Base-by-base conservation (phyloP, 2,888 invertebrate species). In the Lasioglossum calceatum region DNA sequence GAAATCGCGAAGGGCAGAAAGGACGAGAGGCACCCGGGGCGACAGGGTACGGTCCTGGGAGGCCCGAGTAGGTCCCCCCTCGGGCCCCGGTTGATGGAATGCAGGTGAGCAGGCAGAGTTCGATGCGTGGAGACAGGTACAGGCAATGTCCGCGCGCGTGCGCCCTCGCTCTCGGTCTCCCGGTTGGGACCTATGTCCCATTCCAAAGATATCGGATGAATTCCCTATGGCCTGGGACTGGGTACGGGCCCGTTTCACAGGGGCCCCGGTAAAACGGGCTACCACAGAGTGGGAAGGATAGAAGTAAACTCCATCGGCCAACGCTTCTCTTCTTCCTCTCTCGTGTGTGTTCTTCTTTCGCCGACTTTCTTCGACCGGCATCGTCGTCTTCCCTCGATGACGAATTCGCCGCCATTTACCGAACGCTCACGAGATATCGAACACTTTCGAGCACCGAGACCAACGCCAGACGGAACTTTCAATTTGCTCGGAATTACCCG, bases 51-150 rank as follows among this genome's bases (percentile, higher is more conserved):
- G 84, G 82, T 75, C 90, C 88, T 90, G 90, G 88, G 91, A 92
- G 89, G 90, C 91, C 92, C 92, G 87, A 92, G 92, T 92, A 91
- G 90, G 84, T 80, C 88, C 86, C 91, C 90, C 89, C 88, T 91
- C 86, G 78, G 88, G 89, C 89, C 86, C 87, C 89, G 89, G 90
- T 92, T 92, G 92, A 93, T 94, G 95, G 95, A 94, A 95, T 94
- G 95, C 94, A 94, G 94, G 93, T 93, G 93, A 94, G 93, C 93
- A 92, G 90, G 93, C 93, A 93, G 94, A 94, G 92, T 94, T 94
- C 91, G 94, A 94, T 92, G 94, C 94, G 93, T 92, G 95, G 94
- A 94, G 95, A 94, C 95, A 94, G 95, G 94, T 94, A 94, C 93
- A 94, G 93, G 93, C 94, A 93, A 93, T 93, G 94, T 93, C 93